Percentiles rank a stretch among this genome's conserved stretches.
phyloP scores from a whole-genome alignment of 2,113 vertebrate species.

The Chlorodrepanis virens region DNA sequence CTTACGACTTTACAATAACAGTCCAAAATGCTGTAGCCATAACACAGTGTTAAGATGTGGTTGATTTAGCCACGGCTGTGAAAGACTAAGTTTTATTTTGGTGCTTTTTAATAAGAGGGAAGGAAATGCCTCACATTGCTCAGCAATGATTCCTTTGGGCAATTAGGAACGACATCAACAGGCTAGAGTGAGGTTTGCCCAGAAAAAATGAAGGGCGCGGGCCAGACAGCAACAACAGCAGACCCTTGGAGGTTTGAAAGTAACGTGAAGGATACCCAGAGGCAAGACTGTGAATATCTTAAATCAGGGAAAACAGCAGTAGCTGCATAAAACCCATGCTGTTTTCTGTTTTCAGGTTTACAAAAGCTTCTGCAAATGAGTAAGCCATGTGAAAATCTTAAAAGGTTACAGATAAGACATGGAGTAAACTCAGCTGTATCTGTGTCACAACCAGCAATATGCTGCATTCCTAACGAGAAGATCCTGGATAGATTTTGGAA shows the following conservation, averaged over 20 bases:
- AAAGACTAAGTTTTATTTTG: conserved; percentile 51
- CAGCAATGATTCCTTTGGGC: conserved; percentile 58
- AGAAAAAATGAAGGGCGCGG: conserved; percentile 17
- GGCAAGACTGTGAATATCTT: not conserved
- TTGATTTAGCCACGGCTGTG: not conserved
- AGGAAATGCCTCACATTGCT: conserved; percentile 67
- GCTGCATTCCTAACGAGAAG: conserved; percentile 43
- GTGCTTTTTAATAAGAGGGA: conserved; percentile 58
- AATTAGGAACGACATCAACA: conserved; percentile 54
- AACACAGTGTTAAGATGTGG: not conserved
- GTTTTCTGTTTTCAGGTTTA: conserved; percentile 37
- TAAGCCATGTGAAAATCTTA: conserved; percentile 37
- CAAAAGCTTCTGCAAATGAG: conserved; percentile 27
- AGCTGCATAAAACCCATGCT: conserved; percentile 4
- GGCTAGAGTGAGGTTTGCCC: conserved; percentile 40
- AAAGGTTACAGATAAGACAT: conserved; percentile 55
- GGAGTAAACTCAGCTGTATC: conserved; percentile 49
- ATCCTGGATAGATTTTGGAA: conserved; percentile 32
- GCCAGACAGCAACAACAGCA: conserved; percentile 47
- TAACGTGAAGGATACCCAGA: conserved; percentile 4
- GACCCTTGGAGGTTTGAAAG: conserved; percentile 46
- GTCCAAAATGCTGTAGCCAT: not conserved
- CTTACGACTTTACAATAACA: not conserved
- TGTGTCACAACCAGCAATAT: conserved; percentile 28
- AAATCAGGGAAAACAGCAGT: not conserved